Percentiles rank a stretch among this genome's conserved stretches.
These are phyloP conservation scores for Hephaestus fuliginosus DNA, from an alignment of 2,797 vertebrate species.

Conservation along the genomic window DNA sequence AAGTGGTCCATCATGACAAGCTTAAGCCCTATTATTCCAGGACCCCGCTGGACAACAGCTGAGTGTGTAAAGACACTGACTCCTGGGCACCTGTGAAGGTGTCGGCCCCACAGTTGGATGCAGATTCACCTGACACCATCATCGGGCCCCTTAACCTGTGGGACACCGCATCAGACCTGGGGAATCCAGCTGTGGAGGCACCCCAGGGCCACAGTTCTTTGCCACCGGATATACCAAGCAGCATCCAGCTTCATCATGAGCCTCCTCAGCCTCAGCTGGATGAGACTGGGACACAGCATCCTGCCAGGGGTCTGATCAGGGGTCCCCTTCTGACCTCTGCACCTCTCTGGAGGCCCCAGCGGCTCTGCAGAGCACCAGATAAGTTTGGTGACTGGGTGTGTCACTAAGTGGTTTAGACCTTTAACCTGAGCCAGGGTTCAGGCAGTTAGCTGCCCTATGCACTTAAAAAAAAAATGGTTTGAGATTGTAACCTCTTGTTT, in stretches of 20 bases:
- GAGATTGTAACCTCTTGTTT: too few species aligned
- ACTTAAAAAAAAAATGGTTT: too few species aligned
- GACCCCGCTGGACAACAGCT: background rate
- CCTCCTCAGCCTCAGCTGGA: background rate
- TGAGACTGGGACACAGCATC: background rate
- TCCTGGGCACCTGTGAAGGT: background rate
- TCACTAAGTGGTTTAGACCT: too few species aligned
- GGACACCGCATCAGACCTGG: background rate
- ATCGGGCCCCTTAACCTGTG: background rate
- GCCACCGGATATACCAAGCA: background rate
- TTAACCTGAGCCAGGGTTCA: background rate
- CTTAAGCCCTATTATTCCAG: background rate
- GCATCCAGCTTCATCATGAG: background rate
- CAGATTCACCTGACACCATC: background rate
- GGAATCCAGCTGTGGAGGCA: background rate
- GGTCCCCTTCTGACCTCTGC: background rate
- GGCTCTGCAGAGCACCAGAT: background rate
- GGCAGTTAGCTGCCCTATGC: background rate
- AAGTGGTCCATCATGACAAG: background rate
- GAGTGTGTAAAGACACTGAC: background rate
- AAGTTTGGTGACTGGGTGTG: background rate
- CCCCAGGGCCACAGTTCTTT: too few species aligned
- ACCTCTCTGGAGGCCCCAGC: background rate
- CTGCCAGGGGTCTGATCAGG: too few species aligned
- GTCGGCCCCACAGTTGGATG: background rate